Conservation (phyloP, 2,888 invertebrate species). For the Pocota personata region DNA sequence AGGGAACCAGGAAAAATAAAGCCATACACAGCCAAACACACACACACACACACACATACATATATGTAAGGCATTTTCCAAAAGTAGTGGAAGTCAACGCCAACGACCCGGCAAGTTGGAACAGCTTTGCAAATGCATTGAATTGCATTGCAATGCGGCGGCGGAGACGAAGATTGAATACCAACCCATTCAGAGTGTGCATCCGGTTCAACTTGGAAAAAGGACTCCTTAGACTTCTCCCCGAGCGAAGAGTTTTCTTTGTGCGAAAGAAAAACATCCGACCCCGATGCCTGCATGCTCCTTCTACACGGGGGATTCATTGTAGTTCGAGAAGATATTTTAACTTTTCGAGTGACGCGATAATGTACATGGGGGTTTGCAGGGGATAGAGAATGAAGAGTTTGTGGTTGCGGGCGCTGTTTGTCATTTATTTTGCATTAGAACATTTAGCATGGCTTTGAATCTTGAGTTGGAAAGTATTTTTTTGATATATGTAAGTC, state of each 20-base stretch:
- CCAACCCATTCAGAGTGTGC: slow-evolving; percentile 58
- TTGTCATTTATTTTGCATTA: slow-evolving; percentile 32
- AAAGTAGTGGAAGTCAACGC: slow-evolving; percentile 53
- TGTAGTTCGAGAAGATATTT: slow-evolving; percentile 59
- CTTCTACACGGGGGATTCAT: slow-evolving; percentile 18
- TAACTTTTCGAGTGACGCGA: slow-evolving; percentile 41
- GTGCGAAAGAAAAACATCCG: slow-evolving; percentile 35
- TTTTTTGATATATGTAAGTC: background rate
- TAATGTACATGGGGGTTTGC: slow-evolving; percentile 1
- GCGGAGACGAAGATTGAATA: slow-evolving; percentile 53
- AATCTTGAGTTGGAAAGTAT: background rate
- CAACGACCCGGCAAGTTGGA: slow-evolving; percentile 64
- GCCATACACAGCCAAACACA: background rate
- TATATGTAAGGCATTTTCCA: background rate
- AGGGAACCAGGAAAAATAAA: slow-evolving; percentile 31
- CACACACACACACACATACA: background rate
- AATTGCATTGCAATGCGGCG: slow-evolving; percentile 43
- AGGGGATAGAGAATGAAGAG: background rate
- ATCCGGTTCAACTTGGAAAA: slow-evolving; percentile 49
- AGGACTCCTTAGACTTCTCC: slow-evolving; percentile 25
- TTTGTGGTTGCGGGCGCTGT: slow-evolving; percentile 25
- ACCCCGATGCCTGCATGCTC: background rate
- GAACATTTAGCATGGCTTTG: slow-evolving; percentile 29
- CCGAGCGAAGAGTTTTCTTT: slow-evolving; percentile 16
- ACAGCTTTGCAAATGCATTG: slow-evolving; percentile 53